phyloP scores from a whole-genome alignment of 2,888 invertebrate species.

The Meteorus cinctellus region DNA sequence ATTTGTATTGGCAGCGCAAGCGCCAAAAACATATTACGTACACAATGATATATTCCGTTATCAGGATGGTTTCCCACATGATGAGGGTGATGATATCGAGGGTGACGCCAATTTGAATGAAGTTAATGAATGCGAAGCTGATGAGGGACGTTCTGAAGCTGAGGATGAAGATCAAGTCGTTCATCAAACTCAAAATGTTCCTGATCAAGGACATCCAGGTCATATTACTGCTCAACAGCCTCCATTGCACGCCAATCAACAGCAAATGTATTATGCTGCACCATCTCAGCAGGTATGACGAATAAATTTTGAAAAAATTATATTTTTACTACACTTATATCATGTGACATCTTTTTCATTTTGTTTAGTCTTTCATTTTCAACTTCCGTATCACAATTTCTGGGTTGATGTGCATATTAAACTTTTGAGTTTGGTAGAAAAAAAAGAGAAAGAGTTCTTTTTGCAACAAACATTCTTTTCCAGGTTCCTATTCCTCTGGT shows the following conservation, averaged over 20 bases:
- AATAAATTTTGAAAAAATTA: not conserved
- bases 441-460: not conserved
- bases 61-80: constrained; percentile 79
- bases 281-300: constrained; percentile 56
- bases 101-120: constrained; percentile 64
- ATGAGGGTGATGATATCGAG: constrained; percentile 67
- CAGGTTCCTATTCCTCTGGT: constrained; percentile 69
- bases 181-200: constrained; percentile 57
- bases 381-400: no score
- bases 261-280: constrained; percentile 57
- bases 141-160: constrained; percentile 80
- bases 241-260: constrained; percentile 55
- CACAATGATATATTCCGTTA: constrained; percentile 99
- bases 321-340: no score
- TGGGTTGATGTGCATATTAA: no score
- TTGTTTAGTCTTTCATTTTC: no score
- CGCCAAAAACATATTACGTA: constrained; percentile 98
- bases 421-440: not conserved
- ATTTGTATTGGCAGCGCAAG: constrained; percentile 95
- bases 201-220: constrained; percentile 55
- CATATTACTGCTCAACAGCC: constrained; percentile 52
- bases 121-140: constrained; percentile 73
- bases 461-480: constrained; percentile 27
- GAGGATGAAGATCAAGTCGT: constrained; percentile 78
- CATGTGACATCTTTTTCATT: no score